Base-by-base conservation (phyloP, 2,888 invertebrate genomes). In the Napeogenes inachia region DNA sequence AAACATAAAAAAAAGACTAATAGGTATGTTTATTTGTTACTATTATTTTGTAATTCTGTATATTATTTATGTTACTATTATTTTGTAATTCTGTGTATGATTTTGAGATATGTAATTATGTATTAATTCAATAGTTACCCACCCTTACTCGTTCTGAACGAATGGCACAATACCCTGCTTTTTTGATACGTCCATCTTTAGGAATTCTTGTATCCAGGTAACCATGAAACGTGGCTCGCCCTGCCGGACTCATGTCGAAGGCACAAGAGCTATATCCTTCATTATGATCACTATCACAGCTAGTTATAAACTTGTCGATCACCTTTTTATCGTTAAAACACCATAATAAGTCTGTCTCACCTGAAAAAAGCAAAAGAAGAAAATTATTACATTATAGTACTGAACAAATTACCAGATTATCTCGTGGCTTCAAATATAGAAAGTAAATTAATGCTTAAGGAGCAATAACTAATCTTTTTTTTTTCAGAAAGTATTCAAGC, bases 161-260 rank as follows among this genome's bases (percentile, higher is more conserved):
- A 57, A 98, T 91, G 73, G 94, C 95, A 70, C 96, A 96, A 80
- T 95, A 98, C 0, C 98, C 98, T 13, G 96, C 92, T 60, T 92
- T 91, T 74, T 94, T 94, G 0, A 94, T 92, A 64, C 87, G 84
- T 2, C 98, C 98, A 89, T 98, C 97, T 78, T 95, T 94, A 0
- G 97, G 95, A 12, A 95, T 88, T 63, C 92, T 92, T 0, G 94
- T 92, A 75, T 92, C 93, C 10, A 97, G 82, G 64, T 91, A 84
- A 0, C 97, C 97, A 66, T 93, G 92, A 79, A 97, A 97, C 32
- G 94, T 76, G 0, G 92, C 96, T 63, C 93, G 93, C 0, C 95
- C 95, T 2, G 93, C 86, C 45, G 91, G 85, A 70, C 95, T 95
- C 69, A 95, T 82, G 21, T 92, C 89, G 13, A 98, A 86, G 6